A percentile compares a stretch with the other conserved stretches of the same genome.
These are phyloP conservation scores for Pherbina coryleti DNA, from an alignment of 2,888 invertebrate species.

Conservation along the genomic window DNA sequence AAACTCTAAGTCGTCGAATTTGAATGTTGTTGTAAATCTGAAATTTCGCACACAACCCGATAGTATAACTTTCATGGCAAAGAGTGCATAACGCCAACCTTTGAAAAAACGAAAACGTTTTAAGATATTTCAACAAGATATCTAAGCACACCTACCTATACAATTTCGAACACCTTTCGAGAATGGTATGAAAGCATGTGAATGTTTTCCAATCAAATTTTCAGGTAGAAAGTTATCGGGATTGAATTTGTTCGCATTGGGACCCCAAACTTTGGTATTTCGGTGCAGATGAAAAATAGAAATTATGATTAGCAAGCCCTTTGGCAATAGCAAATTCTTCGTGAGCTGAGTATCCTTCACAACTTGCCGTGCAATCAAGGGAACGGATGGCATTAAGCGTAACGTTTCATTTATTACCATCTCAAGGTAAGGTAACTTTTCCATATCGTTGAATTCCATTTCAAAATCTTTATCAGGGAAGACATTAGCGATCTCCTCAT, in stretches of 20 bases:
- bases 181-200: conserved; percentile 56
- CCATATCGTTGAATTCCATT: conserved; percentile 36
- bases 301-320: conserved; percentile 44
- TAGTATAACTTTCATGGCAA: background rate
- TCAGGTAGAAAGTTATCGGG: conserved; percentile 53
- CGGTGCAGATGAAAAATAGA: conserved; percentile 52
- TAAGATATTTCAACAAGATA: background rate
- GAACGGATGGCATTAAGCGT: conserved; percentile 47
- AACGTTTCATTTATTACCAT: conserved; percentile 50
- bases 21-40: conserved; percentile 1
- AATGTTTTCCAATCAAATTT: conserved; percentile 49
- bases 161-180: conserved; percentile 56
- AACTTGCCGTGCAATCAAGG: conserved; percentile 45
- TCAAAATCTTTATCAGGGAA: conserved; percentile 42
- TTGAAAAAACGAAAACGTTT: background rate
- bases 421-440: conserved; percentile 49
- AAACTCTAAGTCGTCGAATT: background rate
- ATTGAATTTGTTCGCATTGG: conserved; percentile 50
- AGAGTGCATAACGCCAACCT: conserved; percentile 19
- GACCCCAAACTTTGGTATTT: conserved; percentile 51
- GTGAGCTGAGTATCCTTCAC: conserved; percentile 42
- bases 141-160: conserved; percentile 47
- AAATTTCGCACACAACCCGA: conserved; percentile 5
- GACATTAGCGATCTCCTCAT: conserved; percentile 37
- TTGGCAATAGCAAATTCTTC: conserved; percentile 47